These are phyloP conservation scores for Psammodynastes pulverulentus DNA, from an alignment of 2,113 vertebrate genomes.

Conservation along the genomic window DNA sequence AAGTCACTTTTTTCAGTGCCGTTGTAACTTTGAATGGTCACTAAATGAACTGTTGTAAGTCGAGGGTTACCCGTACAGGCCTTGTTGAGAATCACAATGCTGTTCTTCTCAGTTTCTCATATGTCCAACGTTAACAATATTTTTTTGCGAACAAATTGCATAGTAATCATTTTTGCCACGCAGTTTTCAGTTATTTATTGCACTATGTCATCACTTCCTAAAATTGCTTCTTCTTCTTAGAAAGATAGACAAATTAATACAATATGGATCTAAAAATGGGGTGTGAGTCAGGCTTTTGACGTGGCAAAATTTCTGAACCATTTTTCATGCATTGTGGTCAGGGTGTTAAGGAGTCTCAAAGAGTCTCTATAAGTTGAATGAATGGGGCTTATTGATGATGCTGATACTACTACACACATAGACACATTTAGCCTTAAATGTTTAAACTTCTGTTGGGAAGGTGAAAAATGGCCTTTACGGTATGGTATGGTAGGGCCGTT, in stretches of 20 bases:
- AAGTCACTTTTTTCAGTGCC: too few species aligned
- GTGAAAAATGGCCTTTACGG: too few species aligned
- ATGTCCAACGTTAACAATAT: background rate
- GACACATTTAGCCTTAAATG: too few species aligned
- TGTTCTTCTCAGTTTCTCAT: background rate
- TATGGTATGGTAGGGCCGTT: too few species aligned
- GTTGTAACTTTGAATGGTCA: too few species aligned
- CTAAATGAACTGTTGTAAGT: too few species aligned
- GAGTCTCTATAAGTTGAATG: background rate
- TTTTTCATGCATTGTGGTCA: background rate
- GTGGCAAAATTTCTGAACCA: background rate
- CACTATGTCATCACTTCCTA: background rate
- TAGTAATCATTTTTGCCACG: too few species aligned
- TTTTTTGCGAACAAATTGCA: background rate
- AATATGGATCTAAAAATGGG: background rate
- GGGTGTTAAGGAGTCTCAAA: background rate
- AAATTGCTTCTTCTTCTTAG: background rate
- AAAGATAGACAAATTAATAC: too few species aligned
- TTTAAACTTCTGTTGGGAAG: too few species aligned
- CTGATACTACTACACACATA: too few species aligned
- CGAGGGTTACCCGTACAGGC: too few species aligned
- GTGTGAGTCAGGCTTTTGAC: too few species aligned
- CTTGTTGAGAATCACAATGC: background rate
- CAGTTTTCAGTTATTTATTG: background rate
- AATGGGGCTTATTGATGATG: background rate